Base-by-base conservation (phyloP, 2,797 vertebrate genomes). In the Pipistrellus pygmaeus region DNA sequence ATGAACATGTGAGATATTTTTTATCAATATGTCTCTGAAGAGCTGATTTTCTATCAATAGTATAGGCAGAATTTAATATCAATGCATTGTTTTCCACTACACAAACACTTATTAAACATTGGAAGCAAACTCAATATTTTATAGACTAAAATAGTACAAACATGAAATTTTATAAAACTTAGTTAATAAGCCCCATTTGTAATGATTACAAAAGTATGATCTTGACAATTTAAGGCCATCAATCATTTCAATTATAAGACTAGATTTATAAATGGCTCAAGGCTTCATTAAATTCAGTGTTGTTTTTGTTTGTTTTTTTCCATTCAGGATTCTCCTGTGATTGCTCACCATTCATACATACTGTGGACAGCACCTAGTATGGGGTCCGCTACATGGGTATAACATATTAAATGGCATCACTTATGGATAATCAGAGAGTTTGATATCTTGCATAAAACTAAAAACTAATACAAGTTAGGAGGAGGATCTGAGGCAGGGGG, bases 401-500 rank as follows among this genome's bases (percentile, higher is more conserved):
- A 73, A 32, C 5, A 71, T 46, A 80, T 80, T 57, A 77, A 41
- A 82, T 25, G 14, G 2, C 1, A 71, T 62, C 25, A 46, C 20
- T 53, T 57, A 44, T 27, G n/a, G 84, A 2, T 83, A 93, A 85
- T 71, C 35, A 81, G 53, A 83, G 18, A 64, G 76, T 71, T 25
- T 90, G 5, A 15, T 69, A 75, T 55, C 10, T 27, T 81, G 32
- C 48, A 60, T 85, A 41, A 82, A 46, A 80, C 12, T 53, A 86
- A 66, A 80, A 75, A 69, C 6, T 85, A 82, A 62, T 35, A 25
- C 23, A 69, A 82, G 75, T 90, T 82, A 86, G 10, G 51, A 91
- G 13, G n/a, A 75, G 1, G 18, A 9, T 60, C 2, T 69, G 44
- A 53, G 32, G 14, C 25, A 57, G 23, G 4, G 6, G 27, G 18